Conservation (phyloP, 30 jellyfish, hydroid and myxozoan species). For the Pelagia noctiluca region DNA sequence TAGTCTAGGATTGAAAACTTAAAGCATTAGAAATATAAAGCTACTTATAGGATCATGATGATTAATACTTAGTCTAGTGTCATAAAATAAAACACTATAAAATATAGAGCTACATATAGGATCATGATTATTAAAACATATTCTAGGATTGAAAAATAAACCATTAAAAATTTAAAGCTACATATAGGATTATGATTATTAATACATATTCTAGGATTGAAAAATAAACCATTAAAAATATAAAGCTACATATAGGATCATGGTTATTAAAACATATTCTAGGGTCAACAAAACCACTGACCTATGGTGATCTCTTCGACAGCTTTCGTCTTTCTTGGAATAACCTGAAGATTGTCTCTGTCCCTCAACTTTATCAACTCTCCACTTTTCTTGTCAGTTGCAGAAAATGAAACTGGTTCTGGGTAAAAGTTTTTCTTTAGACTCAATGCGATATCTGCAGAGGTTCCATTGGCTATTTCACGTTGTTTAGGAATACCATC, state of each 20-base stretch:
- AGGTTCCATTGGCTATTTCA: slow-evolving; percentile 16
- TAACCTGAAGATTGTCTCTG: slow-evolving; percentile 27
- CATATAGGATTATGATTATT: no score
- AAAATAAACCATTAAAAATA: not conserved
- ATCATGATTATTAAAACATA: no score
- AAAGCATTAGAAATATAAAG: no score
- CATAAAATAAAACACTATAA: not conserved
- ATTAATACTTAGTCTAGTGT: no score
- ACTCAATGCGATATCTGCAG: not conserved
- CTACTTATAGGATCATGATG: no score
- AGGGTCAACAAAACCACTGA: not conserved
- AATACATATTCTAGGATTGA: no score
- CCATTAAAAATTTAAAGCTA: no score
- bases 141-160: no score
- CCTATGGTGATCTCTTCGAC: slow-evolving; percentile 31
- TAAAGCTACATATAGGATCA: not conserved
- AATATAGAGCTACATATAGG: not conserved
- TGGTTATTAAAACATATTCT: not conserved
- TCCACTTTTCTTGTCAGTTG: slow-evolving; percentile 21
- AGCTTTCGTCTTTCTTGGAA: not conserved
- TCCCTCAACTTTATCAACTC: slow-evolving; percentile 22
- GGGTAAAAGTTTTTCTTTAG: slow-evolving; percentile 37
- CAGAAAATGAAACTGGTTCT: slow-evolving; percentile 40
- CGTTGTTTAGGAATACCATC: slow-evolving; percentile 12
- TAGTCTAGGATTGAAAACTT: no score